phyloP scores from a whole-genome alignment of 2,797 vertebrate species.

The Falco biarmicus region DNA sequence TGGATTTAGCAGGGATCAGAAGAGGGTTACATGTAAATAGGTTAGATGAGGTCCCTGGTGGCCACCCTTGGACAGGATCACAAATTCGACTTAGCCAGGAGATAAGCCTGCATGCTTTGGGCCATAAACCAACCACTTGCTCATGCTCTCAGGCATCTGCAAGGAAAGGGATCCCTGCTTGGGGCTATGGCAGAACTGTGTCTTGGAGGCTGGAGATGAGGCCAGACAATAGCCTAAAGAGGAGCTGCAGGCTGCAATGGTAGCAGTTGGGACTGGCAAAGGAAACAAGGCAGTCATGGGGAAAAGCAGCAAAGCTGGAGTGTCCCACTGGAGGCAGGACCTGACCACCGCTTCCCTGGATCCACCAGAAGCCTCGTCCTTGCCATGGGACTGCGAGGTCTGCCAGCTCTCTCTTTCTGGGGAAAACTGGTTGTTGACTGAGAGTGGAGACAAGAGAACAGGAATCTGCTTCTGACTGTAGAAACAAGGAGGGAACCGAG shows the following conservation, averaged over 20 bases:
- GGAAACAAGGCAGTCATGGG: neutral
- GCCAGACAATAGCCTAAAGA: neutral
- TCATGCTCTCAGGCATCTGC: neutral
- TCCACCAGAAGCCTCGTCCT: accelerated
- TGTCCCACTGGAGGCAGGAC: neutral
- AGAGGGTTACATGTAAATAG: slow-evolving; percentile 34
- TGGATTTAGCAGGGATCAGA: slow-evolving; percentile 52
- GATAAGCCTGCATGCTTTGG: neutral
- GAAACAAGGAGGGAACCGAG: neutral
- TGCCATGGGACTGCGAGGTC: accelerated
- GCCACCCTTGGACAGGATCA: neutral
- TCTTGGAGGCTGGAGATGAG: neutral
- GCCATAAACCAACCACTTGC: neutral
- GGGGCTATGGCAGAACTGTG: neutral
- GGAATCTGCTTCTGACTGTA: neutral
- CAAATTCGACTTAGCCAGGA: neutral
- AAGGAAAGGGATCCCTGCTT: neutral
- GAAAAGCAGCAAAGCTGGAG: neutral
- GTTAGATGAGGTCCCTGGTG: slow-evolving; percentile 15
- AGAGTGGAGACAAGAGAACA: neutral
- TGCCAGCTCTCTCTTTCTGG: neutral
- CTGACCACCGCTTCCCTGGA: neutral
- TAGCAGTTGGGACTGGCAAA: neutral
- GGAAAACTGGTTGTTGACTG: neutral
- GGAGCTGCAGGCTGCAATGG: neutral